Conservation (phyloP, 2,113 vertebrate genomes). For the Gallinago paraguaiae region DNA sequence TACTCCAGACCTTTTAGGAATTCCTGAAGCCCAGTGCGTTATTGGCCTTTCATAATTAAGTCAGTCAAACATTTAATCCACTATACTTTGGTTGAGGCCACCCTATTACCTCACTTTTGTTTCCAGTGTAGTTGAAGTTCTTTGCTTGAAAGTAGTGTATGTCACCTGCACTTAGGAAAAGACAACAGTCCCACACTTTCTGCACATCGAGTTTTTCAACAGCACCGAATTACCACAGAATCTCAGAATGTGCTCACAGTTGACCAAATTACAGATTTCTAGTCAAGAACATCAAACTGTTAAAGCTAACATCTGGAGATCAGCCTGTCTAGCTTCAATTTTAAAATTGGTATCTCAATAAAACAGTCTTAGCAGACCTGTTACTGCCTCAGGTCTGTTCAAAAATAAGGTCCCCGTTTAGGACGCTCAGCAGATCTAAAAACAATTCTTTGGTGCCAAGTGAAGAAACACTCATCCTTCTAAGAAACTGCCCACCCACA, state of each 20-base stretch:
- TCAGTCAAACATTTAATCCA: background rate
- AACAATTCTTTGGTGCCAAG: background rate
- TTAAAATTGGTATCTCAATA: background rate
- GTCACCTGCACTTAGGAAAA: background rate
- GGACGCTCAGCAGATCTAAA: background rate
- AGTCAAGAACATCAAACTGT: background rate
- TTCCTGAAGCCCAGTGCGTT: background rate
- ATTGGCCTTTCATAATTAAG: background rate
- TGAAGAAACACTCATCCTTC: background rate
- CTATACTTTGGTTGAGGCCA: background rate
- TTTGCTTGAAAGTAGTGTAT: background rate
- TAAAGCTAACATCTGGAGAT: background rate
- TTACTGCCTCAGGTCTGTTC: background rate
- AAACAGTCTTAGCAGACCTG: background rate
- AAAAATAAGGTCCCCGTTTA: background rate
- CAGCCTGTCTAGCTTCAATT: background rate
- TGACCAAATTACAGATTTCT: background rate
- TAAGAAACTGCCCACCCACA: background rate
- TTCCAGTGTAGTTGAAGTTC: background rate
- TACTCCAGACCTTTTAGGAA: background rate
- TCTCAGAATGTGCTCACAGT: background rate
- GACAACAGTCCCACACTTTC: background rate
- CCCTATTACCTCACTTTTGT: background rate
- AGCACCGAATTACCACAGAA: background rate
- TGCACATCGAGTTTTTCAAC: background rate